A percentile compares a stretch with the other conserved stretches of the same genome.
Evolutionary conservation across 2,797 vertebrate species (phyloP).

Genomic region (Xenopus petersii): DNA sequence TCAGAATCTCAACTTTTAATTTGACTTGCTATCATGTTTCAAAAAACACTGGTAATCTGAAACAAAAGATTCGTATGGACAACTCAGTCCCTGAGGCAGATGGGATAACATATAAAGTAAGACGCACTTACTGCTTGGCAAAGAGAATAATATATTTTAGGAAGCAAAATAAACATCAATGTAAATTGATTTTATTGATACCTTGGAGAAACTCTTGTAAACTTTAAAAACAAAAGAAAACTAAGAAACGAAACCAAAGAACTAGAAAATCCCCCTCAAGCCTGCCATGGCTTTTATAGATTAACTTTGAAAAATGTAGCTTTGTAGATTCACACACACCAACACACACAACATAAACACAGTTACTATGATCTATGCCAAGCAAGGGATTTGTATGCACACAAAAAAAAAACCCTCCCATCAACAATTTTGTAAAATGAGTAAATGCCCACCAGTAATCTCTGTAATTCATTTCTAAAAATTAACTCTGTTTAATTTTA

Average conservation of each 20-base stretch:
- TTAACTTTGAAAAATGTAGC: conserved; percentile 27
- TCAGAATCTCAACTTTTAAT: too few relatives aligned
- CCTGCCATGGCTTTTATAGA: conserved; percentile 26
- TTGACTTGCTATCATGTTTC: not conserved
- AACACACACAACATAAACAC: conserved; percentile 20
- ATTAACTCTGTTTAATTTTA: not conserved
- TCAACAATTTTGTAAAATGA: not conserved
- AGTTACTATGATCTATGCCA: conserved; percentile 7
- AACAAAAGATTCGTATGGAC: not conserved
- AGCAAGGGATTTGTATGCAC: conserved; percentile 6
- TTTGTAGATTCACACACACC: conserved; percentile 24
- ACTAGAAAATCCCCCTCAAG: conserved; percentile 35
- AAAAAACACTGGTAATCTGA: not conserved
- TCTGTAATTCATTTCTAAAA: not conserved
- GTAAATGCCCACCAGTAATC: not conserved
- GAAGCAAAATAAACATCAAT: conserved; percentile 28
- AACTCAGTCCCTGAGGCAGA: conserved; percentile 1
- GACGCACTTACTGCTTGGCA: conserved; percentile 18
- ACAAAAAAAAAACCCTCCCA: not conserved
- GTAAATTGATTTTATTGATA: conserved; percentile 45
- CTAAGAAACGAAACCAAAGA: conserved; percentile 33
- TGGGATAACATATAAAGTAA: conserved; percentile 21
- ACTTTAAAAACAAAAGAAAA: conserved; percentile 33
- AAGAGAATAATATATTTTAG: conserved; percentile 42
- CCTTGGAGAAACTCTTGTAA: conserved; percentile 31